Evolutionary conservation across 1,140 invertebrate species (phyloP), one percentile per base, ranked within the genome.

Genomic region (Micrasema longulum): DNA sequence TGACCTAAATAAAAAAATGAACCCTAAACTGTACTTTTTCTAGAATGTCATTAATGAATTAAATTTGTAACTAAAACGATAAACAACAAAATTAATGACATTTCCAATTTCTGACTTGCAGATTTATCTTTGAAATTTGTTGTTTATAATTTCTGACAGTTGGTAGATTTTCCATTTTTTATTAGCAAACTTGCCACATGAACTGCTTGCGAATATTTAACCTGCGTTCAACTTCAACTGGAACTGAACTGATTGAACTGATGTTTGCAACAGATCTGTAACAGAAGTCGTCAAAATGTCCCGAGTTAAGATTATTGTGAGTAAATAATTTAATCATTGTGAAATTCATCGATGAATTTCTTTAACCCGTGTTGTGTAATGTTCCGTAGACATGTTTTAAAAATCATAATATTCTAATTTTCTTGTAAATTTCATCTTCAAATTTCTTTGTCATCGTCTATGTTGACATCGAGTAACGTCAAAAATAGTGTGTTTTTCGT

Each of bases 401-500:
- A 16, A 14, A 26, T 47, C 23, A 12, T 22, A n/a, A 45, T 64
- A 31, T 26, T 31, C 23, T 6, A 64, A 47, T 6, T 14, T 45
- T 12, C 16, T 64, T 23, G 14, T 16, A 64, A 45, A 68, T 53
- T n/a, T 68, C 43, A 43, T 41, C 9, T 23, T 68, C 18, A 68
- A 69, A 53, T 16, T 60, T 47, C 67, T 60, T 69, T 57, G 43
- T 70, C 41, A 70, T 70, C 43, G 23, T 20, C 48, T 38, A 47
- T 70, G 68, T 70, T 70, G 68, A 70, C 68, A 70, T 70, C 55
- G 45, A 45, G 55, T 52, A 63, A 70, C 53, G 68, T 70, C 68
- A 70, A 63, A 70, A 70, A 23, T 63, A 50, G 35, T 18, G 36
- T 43, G 55, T 60, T 60, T 60, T 38, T 41, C 31, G 12, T 12